A percentile compares a stretch with the other conserved stretches of the same genome.
phyloP scores from a whole-genome alignment of 2,888 invertebrate genomes.

The Acrobasis suavella region DNA sequence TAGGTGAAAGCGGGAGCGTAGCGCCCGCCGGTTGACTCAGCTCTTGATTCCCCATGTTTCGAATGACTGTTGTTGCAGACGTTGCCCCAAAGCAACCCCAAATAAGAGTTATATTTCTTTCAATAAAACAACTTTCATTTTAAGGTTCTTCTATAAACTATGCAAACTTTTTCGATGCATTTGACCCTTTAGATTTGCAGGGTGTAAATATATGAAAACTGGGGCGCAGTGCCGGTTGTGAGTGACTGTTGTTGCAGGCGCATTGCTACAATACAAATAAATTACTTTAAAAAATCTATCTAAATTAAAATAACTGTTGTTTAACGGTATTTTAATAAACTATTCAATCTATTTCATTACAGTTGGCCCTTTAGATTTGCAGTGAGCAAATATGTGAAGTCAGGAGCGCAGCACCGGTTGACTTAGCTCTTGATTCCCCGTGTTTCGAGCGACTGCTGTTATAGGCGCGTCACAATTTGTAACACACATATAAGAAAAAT shows the following conservation, averaged over 20 bases:
- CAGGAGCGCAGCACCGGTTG: constrained; percentile 52
- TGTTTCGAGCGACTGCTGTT: constrained; percentile 59
- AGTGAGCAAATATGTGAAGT: constrained; percentile 60
- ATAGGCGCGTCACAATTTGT: not conserved
- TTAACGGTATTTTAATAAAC: not conserved
- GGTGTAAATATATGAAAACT: not conserved
- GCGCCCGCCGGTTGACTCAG: constrained; percentile 66
- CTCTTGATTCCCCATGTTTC: constrained; percentile 73
- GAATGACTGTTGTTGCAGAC: constrained; percentile 43
- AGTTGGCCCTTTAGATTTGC: constrained; percentile 54
- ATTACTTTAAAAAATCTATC: not conserved
- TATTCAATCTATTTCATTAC: constrained; percentile 4
- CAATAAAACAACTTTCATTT: not conserved
- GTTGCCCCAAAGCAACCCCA: not conserved
- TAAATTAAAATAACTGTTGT: not conserved
- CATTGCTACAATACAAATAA: not conserved
- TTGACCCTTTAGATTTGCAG: constrained; percentile 42
- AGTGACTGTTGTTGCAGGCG: not conserved
- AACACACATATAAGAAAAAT: not conserved
- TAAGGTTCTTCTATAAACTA: constrained; percentile 9
- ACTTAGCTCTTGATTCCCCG: constrained; percentile 73
- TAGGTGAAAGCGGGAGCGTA: constrained; percentile 45
- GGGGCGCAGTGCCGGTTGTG: constrained; percentile 15
- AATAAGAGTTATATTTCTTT: not conserved
- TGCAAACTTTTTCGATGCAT: constrained; percentile 25